phyloP scores from a whole-genome alignment of 2,888 invertebrate species.

The Athalia circularis region DNA sequence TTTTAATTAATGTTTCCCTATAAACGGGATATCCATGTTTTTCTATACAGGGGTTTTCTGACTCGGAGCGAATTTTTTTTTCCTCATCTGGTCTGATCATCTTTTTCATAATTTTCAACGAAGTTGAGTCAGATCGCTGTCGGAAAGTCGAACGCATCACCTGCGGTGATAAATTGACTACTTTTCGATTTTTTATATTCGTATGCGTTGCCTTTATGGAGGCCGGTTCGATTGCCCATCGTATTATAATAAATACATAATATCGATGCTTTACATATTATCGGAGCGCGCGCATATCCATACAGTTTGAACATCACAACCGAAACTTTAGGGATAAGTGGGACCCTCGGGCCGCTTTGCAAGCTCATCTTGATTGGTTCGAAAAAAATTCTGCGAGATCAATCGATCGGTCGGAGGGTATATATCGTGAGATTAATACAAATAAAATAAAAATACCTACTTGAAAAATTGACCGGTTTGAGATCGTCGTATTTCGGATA shows the following conservation, averaged over 20 bases:
- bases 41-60: no score
- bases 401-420: conserved; percentile 15
- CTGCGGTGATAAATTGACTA: conserved; percentile 73
- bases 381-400: conserved; percentile 31
- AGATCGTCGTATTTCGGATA: neutral
- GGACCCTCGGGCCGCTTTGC: conserved; percentile 23
- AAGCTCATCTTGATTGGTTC: neutral
- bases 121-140: conserved; percentile 3
- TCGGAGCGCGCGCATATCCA: neutral
- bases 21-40: no score
- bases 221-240: conserved; percentile 47
- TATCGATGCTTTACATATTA: conserved; percentile 68
- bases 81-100: neutral
- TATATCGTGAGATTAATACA: neutral
- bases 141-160: conserved; percentile 51
- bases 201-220: neutral
- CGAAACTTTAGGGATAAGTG: conserved; percentile 27
- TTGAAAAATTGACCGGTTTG: neutral
- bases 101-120: neutral
- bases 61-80: no score
- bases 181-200: neutral
- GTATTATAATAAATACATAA: conserved; percentile 70
- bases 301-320: neutral
- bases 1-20: no score
- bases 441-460: neutral